Evolutionary conservation across 2,888 invertebrate genomes (phyloP).

Genomic region (Lepidonotus clava): DNA sequence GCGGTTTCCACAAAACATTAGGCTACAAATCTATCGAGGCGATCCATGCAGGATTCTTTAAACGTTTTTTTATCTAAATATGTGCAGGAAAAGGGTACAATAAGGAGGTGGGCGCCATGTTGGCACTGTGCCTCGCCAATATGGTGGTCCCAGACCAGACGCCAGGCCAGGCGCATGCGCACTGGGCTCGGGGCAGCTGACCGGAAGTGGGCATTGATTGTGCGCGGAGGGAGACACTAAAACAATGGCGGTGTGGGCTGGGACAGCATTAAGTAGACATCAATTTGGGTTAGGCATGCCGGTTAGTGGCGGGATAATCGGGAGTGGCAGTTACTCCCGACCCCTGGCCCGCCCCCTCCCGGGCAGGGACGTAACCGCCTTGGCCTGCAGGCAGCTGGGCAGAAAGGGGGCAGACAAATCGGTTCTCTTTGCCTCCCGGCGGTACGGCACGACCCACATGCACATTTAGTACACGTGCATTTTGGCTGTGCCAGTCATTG

Average conservation of each 20-base stretch:
- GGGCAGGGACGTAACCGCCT: neutral
- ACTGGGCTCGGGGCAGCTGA: neutral
- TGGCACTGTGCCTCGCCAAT: neutral
- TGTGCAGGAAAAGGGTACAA: too few species aligned
- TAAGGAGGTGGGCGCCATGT: too few species aligned
- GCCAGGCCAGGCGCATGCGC: neutral
- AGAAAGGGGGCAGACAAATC: neutral
- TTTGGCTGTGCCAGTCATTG: too few species aligned
- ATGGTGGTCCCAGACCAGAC: too few species aligned
- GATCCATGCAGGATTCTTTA: too few species aligned
- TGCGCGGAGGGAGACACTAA: neutral
- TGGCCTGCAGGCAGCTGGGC: neutral
- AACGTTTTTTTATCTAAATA: too few species aligned
- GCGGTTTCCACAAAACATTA: too few species aligned
- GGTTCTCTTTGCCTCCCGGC: neutral
- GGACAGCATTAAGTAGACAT: conserved; percentile 36
- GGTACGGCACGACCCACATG: neutral
- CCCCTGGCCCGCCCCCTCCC: neutral
- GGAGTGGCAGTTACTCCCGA: neutral
- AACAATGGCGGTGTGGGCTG: conserved; percentile 25
- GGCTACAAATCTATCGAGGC: too few species aligned
- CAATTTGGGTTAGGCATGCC: conserved; percentile 8
- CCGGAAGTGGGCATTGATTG: conserved; percentile 15
- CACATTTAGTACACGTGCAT: too few species aligned
- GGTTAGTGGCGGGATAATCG: neutral